Conservation (phyloP, 64 coral and sea anemone genomes). For the Stylophora pistillata region DNA sequence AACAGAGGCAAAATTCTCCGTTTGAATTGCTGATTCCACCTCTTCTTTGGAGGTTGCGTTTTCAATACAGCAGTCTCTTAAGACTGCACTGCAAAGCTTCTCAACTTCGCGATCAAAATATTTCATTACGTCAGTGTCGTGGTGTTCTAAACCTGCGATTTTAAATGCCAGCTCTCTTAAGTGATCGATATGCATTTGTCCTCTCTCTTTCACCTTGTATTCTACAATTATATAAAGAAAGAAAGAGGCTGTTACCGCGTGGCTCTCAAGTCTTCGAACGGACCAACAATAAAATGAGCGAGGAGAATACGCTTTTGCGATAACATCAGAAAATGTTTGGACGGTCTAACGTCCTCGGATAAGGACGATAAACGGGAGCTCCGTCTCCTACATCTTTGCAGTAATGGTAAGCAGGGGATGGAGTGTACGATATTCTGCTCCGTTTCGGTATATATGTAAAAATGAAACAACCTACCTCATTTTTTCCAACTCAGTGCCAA, state of each 20-base stretch:
- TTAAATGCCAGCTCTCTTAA: constrained; percentile 1
- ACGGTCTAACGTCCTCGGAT: too few relatives aligned
- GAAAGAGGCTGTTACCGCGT: background rate
- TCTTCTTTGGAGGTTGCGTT: background rate
- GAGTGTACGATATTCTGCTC: too few relatives aligned
- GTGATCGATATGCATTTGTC: background rate
- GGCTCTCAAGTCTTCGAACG: too few relatives aligned
- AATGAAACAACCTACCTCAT: too few relatives aligned
- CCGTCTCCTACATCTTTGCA: too few relatives aligned
- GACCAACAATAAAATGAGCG: too few relatives aligned
- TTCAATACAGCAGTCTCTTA: constrained; percentile 47
- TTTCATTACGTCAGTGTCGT: background rate
- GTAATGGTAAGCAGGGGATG: too few relatives aligned
- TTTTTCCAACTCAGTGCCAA: too few relatives aligned
- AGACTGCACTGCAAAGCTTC: background rate
- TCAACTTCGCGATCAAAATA: background rate
- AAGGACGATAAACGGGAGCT: too few relatives aligned
- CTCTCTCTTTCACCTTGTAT: constrained; percentile 28
- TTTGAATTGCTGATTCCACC: background rate
- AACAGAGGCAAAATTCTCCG: background rate
- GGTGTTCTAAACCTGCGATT: background rate
- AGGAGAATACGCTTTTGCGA: too few relatives aligned
- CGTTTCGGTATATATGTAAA: too few relatives aligned
- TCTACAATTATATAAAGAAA: background rate
- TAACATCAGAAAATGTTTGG: too few relatives aligned